phyloP scores from a whole-genome alignment of 1,140 invertebrate species.

The Drosophila sulfurigaster region DNA sequence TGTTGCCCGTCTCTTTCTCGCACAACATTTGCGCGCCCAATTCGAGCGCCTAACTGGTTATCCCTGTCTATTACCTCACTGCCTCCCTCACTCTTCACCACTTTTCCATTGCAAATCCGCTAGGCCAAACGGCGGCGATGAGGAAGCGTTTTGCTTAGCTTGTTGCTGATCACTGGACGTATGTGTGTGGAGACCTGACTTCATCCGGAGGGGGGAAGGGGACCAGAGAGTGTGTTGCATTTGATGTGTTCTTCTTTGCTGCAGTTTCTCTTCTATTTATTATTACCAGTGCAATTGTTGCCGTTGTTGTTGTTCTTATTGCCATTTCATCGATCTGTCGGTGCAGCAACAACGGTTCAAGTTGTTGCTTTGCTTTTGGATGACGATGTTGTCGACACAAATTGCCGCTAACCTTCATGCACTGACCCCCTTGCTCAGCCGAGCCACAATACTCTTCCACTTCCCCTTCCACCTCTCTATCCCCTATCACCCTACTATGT shows the following conservation, averaged over 20 bases:
- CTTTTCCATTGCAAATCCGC: slow-evolving; percentile 75
- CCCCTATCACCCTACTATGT: neutral
- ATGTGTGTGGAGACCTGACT: slow-evolving; percentile 28
- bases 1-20: slow-evolving; percentile 20
- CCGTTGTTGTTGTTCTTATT: slow-evolving; percentile 58
- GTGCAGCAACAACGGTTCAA: slow-evolving; percentile 28
- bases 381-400: slow-evolving; percentile 70
- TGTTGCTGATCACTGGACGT: slow-evolving; percentile 75
- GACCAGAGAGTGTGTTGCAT: slow-evolving; percentile 5
- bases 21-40: slow-evolving; percentile 35
- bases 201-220: neutral
- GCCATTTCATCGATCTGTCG: slow-evolving; percentile 55
- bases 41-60: slow-evolving; percentile 69
- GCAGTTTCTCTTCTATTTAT: slow-evolving; percentile 71
- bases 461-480: neutral
- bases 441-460: slow-evolving; percentile 15
- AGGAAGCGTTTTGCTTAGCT: slow-evolving; percentile 81
- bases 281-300: slow-evolving; percentile 74
- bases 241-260: slow-evolving; percentile 37
- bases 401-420: slow-evolving; percentile 75
- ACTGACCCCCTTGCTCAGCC: slow-evolving; percentile 66
- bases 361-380: slow-evolving; percentile 53
- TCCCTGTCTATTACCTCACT: neutral
- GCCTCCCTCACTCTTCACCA: neutral
- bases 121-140: slow-evolving; percentile 61